Evolutionary conservation across 2,797 vertebrate species (phyloP), one percentile per base, ranked within the genome.

Genomic region (Monodelphis domestica): DNA sequence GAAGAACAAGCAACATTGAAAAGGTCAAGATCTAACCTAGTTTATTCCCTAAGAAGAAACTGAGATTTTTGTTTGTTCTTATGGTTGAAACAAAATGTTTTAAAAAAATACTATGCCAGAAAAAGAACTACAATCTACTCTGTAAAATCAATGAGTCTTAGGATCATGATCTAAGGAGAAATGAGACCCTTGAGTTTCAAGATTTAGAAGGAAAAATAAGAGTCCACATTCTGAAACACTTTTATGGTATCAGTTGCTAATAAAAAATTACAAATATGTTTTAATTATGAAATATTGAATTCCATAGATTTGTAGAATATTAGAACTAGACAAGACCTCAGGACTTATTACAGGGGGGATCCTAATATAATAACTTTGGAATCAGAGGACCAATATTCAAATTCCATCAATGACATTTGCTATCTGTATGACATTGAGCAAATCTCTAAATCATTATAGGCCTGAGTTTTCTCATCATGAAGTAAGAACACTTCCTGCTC

Each of bases 11-110:
- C 3, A 53, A 57, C 26, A 90, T 50, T 51, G 7, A 14, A n/a
- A 90, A 50, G 12, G 54, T 89, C 14, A 89, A 53, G 12, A 53
- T 51, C 21, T 52, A 92, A 53, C 0, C 14, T 89, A 91, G 12
- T 51, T 93, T 26, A 89, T 21, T 52, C 30, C 26, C 29, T 90
- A 45, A 90, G 93, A 93, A 56, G 59, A 4, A 90, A 59, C 30
- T 14, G 29, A 53, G 26, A 54, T 14, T 51, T 29, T 57, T 59
- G 11, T 26, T 57, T 30, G 30, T 3, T 63, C 63, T 12, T 12
- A 14, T 63, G 30, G 3, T n/a, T 91, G 54, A 89, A 53, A 93
- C n/a, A 94, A 92, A 87, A 45, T 91, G 50, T 89, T 90, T 54
- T n/a, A n/a, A 33, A 54, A 89, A 12, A 54, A n/a, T n/a, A 56